Evolutionary conservation across 2,113 vertebrate genomes (phyloP), one percentile per base, ranked within the genome.

Genomic region (Antennarius striatus): DNA sequence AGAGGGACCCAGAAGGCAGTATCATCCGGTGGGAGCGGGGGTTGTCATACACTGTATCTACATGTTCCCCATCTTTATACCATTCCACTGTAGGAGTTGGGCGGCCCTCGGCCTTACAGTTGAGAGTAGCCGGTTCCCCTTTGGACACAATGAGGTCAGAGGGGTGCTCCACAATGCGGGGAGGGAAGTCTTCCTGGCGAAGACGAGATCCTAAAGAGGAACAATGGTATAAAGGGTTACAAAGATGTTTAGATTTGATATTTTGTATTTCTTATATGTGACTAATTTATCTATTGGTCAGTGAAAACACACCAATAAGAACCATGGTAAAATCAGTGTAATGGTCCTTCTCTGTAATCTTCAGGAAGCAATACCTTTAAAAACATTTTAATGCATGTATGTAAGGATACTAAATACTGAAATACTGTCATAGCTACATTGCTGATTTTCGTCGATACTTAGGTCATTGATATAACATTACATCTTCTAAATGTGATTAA

Each of bases 1-100:
- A 98, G 61, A 98, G 91, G 56, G 96, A 97, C 63, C 96, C 96
- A 50, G 93, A 98, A 59, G 86, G 91, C 55, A 92, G 86, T 56
- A 92, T 75, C 88, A 92, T 91, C 5, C 91, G 91, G 79, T 91
- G 90, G n/a, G 91, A 91, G 51, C 90, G 91, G 14, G 89, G 83
- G 70, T 91, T 90, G 78, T 92, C 91, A 1, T 86, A 73, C 70
- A 88, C 88, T 2, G 90, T 92, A 81, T 92, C 91, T 0, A 92
- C 91, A 0, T 90, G 91, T 57, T 91, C 90, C 29, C 90, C 90
- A 0, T 91, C 91, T 71, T 92, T 92, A 79, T 89, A 92, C 91
- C 91, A 92, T 83, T 92, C 91, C 46, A 92, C 88, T 1, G 90
- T 91, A n/a, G 91, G 91, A 4, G 65, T 16, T 0, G 91, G 91